Evolutionary conservation across 2,888 invertebrate genomes (phyloP), one percentile per base, ranked within the genome.

Genomic region (Sialis lutaria): DNA sequence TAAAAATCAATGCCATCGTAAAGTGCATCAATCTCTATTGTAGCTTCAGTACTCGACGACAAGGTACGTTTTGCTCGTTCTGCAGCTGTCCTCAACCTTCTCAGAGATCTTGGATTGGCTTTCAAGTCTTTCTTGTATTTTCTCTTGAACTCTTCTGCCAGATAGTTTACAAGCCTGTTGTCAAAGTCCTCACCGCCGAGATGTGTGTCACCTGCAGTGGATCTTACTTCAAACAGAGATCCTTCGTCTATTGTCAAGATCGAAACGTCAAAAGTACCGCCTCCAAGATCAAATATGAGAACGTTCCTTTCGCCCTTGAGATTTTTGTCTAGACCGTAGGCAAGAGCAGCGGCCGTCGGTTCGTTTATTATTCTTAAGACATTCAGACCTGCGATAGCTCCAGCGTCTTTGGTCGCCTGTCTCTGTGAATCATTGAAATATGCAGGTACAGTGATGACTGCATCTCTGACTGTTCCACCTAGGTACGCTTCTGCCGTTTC

Each of bases 131-230:
- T 67, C 45, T 60, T 62, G 56, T 55, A 66, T 52, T 69, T 69
- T 2, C 67, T 55, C 55, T 72, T 72, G 59, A 76, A 76, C 56
- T 77, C 75, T 4, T 74, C 68, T 6, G 67, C 63, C 49, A 77
- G 68, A 57, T 74, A 69, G 48, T 59, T 68, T 6, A 76, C 75
- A 55, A 77, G 57, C 22, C 74, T 64, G 55, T 72, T 75, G 53
- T 71, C 70, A 52, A 70, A 71, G 64, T 83, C 79, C 61, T 84
- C 84, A 8, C 84, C 84, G 22, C 85, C 85, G 46, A 86, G 70
- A 60, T 86, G 88, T 5, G 88, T 88, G 60, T 89, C 88, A 33
- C 87, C 87, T 33, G 85, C 83, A 2, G 86, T 89, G 1, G 88
- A 71, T 60, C 77, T 81, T 5, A 86, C 89, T 63, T 86, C 84